A percentile compares a stretch with the other conserved stretches of the same genome.
Conservation (phyloP, 2,888 invertebrate species). For the Leptinotarsa haldemani region DNA sequence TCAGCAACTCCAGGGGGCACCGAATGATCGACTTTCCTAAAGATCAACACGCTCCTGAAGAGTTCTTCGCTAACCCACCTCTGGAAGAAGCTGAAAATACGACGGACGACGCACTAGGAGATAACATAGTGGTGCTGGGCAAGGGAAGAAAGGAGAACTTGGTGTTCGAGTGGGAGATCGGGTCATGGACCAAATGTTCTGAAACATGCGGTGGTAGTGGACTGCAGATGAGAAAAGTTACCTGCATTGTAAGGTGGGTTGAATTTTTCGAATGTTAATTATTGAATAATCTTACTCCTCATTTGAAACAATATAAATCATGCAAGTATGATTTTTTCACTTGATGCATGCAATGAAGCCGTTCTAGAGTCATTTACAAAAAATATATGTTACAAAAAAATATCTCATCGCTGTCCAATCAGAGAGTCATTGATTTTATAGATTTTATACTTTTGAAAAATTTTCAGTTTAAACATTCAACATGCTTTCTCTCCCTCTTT, state of each 20-base stretch:
- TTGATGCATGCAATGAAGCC: no score
- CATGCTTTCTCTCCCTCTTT: no score
- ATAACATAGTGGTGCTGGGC: constrained; percentile 59
- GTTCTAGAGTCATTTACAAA: no score
- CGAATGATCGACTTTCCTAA: constrained; percentile 71
- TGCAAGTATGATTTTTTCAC: no score
- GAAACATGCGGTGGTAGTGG: constrained; percentile 85
- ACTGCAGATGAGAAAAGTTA: constrained; percentile 76
- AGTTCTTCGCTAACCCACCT: constrained; percentile 26
- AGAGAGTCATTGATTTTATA: no score
- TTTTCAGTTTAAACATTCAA: no score
- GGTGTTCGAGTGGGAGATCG: constrained; percentile 82
- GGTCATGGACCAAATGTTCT: constrained; percentile 89
- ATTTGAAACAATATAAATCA: no score
- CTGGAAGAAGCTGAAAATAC: constrained; percentile 34
- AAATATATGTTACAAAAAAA: no score
- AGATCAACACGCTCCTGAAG: constrained; percentile 47
- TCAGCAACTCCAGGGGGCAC: constrained; percentile 78
- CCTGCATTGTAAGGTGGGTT: constrained; percentile 73
- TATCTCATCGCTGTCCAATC: no score
- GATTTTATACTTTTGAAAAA: no score
- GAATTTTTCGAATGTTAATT: no score
- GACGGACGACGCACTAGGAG: constrained; percentile 51
- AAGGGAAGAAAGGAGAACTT: constrained; percentile 66
- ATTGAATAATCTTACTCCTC: no score